These are phyloP conservation scores for Laothoe populi DNA, from an alignment of 2,888 invertebrate species.

Conservation along the genomic window DNA sequence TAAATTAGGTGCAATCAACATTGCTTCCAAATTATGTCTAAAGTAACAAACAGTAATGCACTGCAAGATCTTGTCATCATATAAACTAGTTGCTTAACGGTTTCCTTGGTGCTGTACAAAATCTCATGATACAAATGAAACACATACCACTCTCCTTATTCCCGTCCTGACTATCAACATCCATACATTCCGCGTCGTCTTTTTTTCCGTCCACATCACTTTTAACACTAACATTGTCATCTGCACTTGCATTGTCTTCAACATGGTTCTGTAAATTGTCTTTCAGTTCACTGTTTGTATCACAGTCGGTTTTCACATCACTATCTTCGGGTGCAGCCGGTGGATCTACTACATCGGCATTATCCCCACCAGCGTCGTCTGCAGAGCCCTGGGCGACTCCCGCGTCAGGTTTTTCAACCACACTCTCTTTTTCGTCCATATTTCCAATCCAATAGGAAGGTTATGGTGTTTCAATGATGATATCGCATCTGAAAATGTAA, in stretches of 20 bases:
- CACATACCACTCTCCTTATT: conserved; percentile 47
- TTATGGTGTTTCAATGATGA: conserved; percentile 42
- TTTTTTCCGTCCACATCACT: conserved; percentile 41
- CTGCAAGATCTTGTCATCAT: too few relatives aligned
- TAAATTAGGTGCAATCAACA: too few relatives aligned
- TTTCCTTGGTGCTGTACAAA: too few relatives aligned
- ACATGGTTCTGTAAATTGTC: conserved; percentile 67
- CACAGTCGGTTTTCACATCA: conserved; percentile 36
- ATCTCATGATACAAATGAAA: neutral
- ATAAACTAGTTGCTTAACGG: too few relatives aligned
- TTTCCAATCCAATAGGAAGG: conserved; percentile 58
- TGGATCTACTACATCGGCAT: conserved; percentile 31
- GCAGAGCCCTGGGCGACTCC: conserved; percentile 41
- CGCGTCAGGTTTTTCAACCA: conserved; percentile 52
- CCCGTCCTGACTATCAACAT: conserved; percentile 42
- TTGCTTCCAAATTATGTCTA: too few relatives aligned
- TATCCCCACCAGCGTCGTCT: conserved; percentile 35
- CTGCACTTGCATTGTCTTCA: conserved; percentile 56
- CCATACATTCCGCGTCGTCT: conserved; percentile 42
- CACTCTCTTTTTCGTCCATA: conserved; percentile 72
- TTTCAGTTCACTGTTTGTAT: conserved; percentile 37
- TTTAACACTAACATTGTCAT: conserved; percentile 51
- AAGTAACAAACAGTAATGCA: too few relatives aligned
- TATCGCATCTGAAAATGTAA: conserved; percentile 63
- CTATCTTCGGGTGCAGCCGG: conserved; percentile 14